Base-by-base conservation (phyloP, 2,797 vertebrate species). In the Gadopsis marmoratus region DNA sequence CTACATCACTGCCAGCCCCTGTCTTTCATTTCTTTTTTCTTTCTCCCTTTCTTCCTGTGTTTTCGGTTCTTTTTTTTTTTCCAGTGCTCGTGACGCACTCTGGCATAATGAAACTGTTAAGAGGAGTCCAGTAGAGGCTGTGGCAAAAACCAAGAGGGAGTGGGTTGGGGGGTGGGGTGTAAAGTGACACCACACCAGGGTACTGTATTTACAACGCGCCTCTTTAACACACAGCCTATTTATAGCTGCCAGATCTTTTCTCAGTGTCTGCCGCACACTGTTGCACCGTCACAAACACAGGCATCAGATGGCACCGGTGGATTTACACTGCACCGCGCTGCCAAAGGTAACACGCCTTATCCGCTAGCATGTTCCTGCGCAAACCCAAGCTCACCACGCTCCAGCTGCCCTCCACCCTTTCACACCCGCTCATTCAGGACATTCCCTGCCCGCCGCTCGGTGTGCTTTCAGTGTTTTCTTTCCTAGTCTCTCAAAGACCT, bases 91-190 rank as follows among this genome's bases (percentile, higher is more conserved):
- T 94, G 92, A 94, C 92, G 92, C 92, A 94, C 90, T 91, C 84
- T 66, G 88, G 90, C 87, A 93, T 89, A 94, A 94, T 94, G 92
- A 93, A 93, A 86, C 89, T 86, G 92, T 93, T 93, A 92, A 94
- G 86, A 88, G 82, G 87, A 92, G 91, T 91, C 91, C 88, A 61
- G 87, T 85, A 21, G 79, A 89, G 75, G 79, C 83, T 87, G 86
- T 86, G 88, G 78, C 89, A 66, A 78, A 84, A 85, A 83, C 65
- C 71, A 75, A 73, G 83, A 79, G 55, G 64, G 65, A 76, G 81
- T 39, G 77, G 77, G 37, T 39, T 39, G 0, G 55, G 47, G 74
- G 74, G 68, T n/a, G 70, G 50, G 84, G 84, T 86, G 91, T 93
- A 94, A 94, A 91, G 91, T 92, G 90, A 94, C 93, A 94, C 93